A percentile compares a stretch with the other conserved stretches of the same genome.
phyloP scores from a whole-genome alignment of 2,797 vertebrate species.

The Spinibarbus caldwelli region DNA sequence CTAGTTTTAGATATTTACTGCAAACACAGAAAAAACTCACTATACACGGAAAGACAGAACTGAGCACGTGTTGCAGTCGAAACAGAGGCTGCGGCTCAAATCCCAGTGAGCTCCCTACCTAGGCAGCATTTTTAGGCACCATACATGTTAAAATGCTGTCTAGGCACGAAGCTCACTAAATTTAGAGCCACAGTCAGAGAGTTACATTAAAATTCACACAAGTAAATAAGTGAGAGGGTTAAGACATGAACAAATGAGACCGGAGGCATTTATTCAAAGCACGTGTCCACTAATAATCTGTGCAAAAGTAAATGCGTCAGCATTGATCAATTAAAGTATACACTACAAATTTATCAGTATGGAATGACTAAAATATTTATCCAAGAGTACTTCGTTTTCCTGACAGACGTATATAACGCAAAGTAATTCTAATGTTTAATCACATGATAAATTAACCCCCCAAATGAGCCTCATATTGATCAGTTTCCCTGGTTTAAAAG shows the following conservation, averaged over 20 bases:
- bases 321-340: not conserved
- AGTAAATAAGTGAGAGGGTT: not conserved
- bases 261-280: conserved; percentile 4
- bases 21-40: not conserved
- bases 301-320: conserved; percentile 13
- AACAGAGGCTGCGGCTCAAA: conserved; percentile 3
- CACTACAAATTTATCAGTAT: not conserved
- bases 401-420: not conserved
- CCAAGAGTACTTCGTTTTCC: not conserved
- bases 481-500: not conserved
- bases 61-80: conserved; percentile 53
- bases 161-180: not conserved
- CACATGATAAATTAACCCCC: not conserved
- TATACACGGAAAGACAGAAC: conserved; percentile 48
- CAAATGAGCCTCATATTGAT: not conserved
- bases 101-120: not conserved
- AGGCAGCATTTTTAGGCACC: not conserved
- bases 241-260: not conserved
- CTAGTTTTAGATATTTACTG: conserved; percentile 17
- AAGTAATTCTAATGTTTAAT: not conserved
- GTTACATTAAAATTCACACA: not conserved
- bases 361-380: too few relatives aligned
- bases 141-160: not conserved
- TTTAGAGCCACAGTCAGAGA: not conserved
- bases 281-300: not conserved